Base-by-base conservation (phyloP, 2,113 vertebrate genomes). In the Mohoua ochrocephala region DNA sequence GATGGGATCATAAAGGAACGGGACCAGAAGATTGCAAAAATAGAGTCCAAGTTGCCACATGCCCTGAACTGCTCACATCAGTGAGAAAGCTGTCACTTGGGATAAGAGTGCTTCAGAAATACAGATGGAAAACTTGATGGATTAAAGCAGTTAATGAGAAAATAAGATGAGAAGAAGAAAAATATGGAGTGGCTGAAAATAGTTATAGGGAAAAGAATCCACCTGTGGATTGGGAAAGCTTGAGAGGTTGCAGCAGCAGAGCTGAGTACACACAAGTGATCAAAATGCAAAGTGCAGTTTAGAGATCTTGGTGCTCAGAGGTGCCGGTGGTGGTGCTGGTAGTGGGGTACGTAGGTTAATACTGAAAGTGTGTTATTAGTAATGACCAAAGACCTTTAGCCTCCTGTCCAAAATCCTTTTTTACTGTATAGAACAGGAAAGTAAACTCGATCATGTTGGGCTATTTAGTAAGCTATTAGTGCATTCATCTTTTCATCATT, bases 401-500 rank as follows among this genome's bases (percentile, higher is more conserved):
- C 98, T 97, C 89, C 94, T 98, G 97, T 97, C 97, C 97, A 94
- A 97, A 98, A 96, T 89, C 94, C 97, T 96, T 96, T 97, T 95
- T 98, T 98, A 98, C 97, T 97, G 96, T 97, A 97, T 78, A 87
- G 97, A 95, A 97, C 24, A 81, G 92, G 95, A 96, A 97, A 97
- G 95, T 97, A 97, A 98, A 97, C 95, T 96, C 97, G 94, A 97
- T 97, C 97, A 96, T 97, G 97, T 97, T 97, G 97, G 97, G 97
- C 98, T 98, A 97, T 98, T 98, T 98, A 99, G 98, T 98, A 99
- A 98, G 98, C 99, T 99, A 99, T 99, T 99, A 99, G 98, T 98
- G 98, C 98, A 98, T 99, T 99, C 98, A 98, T 99, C 99, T 99
- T 99, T 99, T 99, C 98, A 99, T 98, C 98, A 97, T 99, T 99